Evolutionary conservation across 2,113 vertebrate species (phyloP), one percentile per base, ranked within the genome.

Genomic region (Pelusios castaneus): DNA sequence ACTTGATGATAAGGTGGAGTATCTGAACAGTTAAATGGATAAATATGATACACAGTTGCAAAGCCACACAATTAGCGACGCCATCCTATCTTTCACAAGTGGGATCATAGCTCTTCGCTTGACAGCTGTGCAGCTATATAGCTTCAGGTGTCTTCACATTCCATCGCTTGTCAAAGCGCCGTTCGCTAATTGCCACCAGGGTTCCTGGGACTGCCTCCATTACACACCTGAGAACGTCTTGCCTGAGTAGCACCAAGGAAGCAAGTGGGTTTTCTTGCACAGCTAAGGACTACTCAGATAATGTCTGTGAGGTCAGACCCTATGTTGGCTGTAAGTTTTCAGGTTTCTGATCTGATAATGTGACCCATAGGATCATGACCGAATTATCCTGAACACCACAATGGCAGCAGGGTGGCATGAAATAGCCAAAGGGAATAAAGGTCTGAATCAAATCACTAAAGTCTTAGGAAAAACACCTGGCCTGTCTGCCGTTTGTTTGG

Each of bases 1-100:
- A 21, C 85, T 98, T 88, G 94, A 94, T 29, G 93, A 92, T 3
- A 95, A 98, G 97, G 98, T 98, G 90, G 41, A 85, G 45, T n/a
- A 21, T 8, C 82, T 5, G 21, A 60, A n/a, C 21, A 0, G 0
- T 47, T 91, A 34, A 45, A 17, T 38, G 22, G 21, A 34, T 55
- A 58, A 67, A 82, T 19, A 41, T 4, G 25, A 51, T 7, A 12
- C 17, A 47, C 58, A 31, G 31, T 75, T 81, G 56, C 86, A 75
- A 47, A 52, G 47, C 10, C 75, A 17, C 70, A 3, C 27, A n/a
- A 12, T 3, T 25, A 89, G 38, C 29, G 10, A 27, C 9, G 2
- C 34, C 16, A 38, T 43, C 24, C 11, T 75, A 27, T 43, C 79
- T 43, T 24, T 43, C 52, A 29, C 25, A 43, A 41, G 24, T 41